Evolutionary conservation across 2,888 invertebrate species (phyloP).

Genomic region (Meta bourneti): DNA sequence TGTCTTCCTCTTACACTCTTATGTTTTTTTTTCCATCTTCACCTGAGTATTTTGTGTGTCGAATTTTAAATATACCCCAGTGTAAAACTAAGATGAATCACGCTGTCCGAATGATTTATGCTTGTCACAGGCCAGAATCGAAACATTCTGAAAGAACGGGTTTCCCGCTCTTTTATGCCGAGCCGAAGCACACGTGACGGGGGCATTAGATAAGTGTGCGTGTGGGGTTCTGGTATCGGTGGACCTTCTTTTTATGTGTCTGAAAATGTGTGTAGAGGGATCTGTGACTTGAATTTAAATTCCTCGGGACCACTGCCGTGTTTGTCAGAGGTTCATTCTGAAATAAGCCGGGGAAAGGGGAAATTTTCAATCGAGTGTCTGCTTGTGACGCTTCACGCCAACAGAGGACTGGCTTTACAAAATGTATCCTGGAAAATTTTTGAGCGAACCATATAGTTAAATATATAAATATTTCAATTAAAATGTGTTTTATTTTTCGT

Average conservation of each 20-base stretch:
- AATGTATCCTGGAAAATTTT: too few relatives aligned
- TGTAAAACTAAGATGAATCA: conserved; percentile 73
- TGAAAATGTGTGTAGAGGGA: background rate
- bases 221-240: background rate
- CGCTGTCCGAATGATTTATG: conserved; percentile 74
- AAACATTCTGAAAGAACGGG: conserved; percentile 60
- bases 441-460: too few relatives aligned
- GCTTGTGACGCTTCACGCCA: background rate
- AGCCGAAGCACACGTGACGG: conserved; percentile 33
- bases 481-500: too few relatives aligned
- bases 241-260: background rate
- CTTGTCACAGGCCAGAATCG: conserved; percentile 52
- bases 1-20: background rate
- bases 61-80: conserved; percentile 66
- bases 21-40: background rate
- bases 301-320: background rate
- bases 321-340: background rate
- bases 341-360: background rate
- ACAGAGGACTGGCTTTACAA: too few relatives aligned
- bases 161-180: conserved; percentile 22
- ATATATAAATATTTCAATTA: too few relatives aligned
- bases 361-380: background rate
- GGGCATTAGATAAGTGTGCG: conserved; percentile 46
- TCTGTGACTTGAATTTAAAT: conserved; percentile 37
- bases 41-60: conserved; percentile 48